These are phyloP conservation scores for Capitulum mitella DNA, from an alignment of 2,888 invertebrate genomes.

Conservation along the genomic window DNA sequence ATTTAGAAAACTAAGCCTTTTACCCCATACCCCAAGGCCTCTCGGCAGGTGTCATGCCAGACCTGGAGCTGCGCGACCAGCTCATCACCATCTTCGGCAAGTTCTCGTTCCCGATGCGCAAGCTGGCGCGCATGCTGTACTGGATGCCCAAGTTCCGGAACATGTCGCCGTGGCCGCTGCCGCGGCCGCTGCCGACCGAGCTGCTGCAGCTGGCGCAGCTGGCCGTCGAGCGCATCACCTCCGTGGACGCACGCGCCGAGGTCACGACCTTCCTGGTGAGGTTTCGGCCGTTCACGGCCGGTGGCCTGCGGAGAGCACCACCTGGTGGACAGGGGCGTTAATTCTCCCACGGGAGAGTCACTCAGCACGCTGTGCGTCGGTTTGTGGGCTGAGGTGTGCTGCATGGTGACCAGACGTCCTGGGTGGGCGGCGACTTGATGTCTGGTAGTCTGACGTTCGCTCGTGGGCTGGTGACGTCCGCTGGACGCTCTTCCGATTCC, in stretches of 20 bases:
- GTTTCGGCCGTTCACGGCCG: neutral
- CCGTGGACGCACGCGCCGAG: slow-evolving; percentile 65
- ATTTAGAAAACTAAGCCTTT: no score
- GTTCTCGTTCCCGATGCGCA: slow-evolving; percentile 52
- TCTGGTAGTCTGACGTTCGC: no score
- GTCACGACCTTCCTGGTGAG: slow-evolving; percentile 58
- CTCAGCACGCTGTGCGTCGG: no score
- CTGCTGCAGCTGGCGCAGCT: slow-evolving; percentile 67
- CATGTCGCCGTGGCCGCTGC: slow-evolving; percentile 75
- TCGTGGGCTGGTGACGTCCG: no score
- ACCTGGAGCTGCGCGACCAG: slow-evolving; percentile 75
- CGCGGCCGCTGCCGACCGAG: slow-evolving; percentile 67
- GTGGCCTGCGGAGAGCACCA: no score
- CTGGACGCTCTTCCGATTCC: no score
- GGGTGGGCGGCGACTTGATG: no score
- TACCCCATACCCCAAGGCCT: no score
- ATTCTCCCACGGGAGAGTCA: no score
- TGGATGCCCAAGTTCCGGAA: slow-evolving; percentile 73
- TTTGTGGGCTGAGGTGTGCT: no score
- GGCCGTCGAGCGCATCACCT: slow-evolving; percentile 74
- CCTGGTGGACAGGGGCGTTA: no score
- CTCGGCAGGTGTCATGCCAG: slow-evolving; percentile 72
- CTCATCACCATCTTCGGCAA: slow-evolving; percentile 76
- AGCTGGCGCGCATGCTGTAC: slow-evolving; percentile 52
- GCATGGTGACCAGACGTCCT: no score